These are phyloP conservation scores for Ceraclea dissimilis DNA, from an alignment of 2,888 invertebrate species.

Conservation along the genomic window DNA sequence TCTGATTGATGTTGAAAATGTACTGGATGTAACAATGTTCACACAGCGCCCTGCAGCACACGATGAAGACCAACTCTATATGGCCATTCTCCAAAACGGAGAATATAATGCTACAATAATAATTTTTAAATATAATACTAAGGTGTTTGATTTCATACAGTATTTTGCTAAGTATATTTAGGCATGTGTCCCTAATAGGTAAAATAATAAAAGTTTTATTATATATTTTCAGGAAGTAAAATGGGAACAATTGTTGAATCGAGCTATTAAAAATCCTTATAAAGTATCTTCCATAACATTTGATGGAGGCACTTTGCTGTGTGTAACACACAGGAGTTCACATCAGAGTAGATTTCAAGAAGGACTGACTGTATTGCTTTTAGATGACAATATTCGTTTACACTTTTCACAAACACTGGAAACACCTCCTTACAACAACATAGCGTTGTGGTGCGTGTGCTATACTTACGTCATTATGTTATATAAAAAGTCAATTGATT, in stretches of 20 bases:
- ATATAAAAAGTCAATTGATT: not conserved
- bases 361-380: slow-evolving; percentile 32
- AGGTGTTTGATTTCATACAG: no score
- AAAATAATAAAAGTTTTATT: no score
- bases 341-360: slow-evolving; percentile 12
- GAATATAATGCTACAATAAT: not conserved
- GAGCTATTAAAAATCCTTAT: slow-evolving; percentile 27
- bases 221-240: slow-evolving; percentile 15
- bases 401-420: slow-evolving; percentile 33
- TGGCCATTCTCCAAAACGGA: not conserved
- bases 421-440: slow-evolving; percentile 30
- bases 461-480: not conserved
- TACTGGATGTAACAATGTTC: not conserved
- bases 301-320: slow-evolving; percentile 29
- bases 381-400: slow-evolving; percentile 29
- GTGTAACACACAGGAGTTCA: slow-evolving; percentile 29
- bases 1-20: not conserved
- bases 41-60: not conserved
- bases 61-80: not conserved
- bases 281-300: slow-evolving; percentile 28
- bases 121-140: not conserved
- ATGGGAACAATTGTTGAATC: slow-evolving; percentile 11
- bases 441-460: slow-evolving; percentile 33
- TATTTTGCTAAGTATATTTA: no score
- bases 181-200: no score